Evolutionary conservation across 2,797 vertebrate species (phyloP).

Genomic region (Anguilla obscura): DNA sequence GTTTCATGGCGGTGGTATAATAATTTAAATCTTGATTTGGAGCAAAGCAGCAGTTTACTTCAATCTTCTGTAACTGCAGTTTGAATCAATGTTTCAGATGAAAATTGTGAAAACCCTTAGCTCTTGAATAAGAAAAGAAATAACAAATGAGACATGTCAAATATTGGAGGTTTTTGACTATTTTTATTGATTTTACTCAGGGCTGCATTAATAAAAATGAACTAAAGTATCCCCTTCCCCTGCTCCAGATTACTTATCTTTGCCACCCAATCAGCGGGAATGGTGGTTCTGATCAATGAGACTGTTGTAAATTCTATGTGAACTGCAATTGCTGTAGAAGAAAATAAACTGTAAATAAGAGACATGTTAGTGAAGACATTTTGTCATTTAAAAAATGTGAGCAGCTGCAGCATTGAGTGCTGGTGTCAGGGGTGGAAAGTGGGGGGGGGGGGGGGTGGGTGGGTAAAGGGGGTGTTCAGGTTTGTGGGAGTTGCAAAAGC

Average conservation of each 20-base stretch:
- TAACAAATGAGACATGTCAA: background rate
- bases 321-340: background rate
- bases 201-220: background rate
- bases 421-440: no score
- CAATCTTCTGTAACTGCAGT: background rate
- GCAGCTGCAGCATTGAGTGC: no score
- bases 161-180: constrained; percentile 5
- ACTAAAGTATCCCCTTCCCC: background rate
- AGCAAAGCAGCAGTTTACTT: background rate
- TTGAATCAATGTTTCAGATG: background rate
- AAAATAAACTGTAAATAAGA: background rate
- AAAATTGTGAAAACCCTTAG: background rate
- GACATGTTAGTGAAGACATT: background rate
- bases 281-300: background rate
- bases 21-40: background rate
- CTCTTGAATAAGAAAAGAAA: constrained; percentile 18
- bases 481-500: no score
- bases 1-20: background rate
- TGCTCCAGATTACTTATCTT: background rate
- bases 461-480: no score
- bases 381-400: background rate
- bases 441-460: no score
- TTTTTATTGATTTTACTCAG: constrained; percentile 1
- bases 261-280: background rate
- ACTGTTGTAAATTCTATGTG: background rate